phyloP scores from a whole-genome alignment of 2,113 vertebrate species.

The Alligator mississippiensis region DNA sequence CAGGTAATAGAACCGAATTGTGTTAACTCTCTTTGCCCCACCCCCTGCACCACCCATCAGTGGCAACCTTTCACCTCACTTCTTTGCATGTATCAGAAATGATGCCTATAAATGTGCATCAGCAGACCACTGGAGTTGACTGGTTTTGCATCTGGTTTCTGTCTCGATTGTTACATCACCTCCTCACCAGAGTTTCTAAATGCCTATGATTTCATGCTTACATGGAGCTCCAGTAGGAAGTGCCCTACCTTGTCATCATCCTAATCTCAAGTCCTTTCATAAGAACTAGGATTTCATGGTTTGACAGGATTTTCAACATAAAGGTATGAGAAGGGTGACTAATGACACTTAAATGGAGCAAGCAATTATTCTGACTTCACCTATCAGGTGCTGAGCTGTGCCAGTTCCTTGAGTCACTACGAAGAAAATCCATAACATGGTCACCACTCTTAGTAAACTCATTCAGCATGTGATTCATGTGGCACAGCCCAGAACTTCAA shows the following conservation, averaged over 20 bases:
- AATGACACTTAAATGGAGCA: slow-evolving; percentile 15
- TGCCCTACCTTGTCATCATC: slow-evolving; percentile 43
- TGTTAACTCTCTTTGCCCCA: not conserved
- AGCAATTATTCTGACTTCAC: slow-evolving; percentile 20
- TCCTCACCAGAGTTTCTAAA: not conserved
- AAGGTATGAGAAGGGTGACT: not conserved
- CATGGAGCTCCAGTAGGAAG: not conserved
- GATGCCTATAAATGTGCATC: not conserved
- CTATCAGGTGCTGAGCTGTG: not conserved
- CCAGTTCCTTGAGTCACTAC: not conserved
- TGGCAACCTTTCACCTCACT: not conserved
- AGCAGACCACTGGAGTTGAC: not conserved
- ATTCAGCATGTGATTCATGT: not conserved
- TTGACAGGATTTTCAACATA: slow-evolving; percentile 28
- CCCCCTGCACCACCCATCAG: not conserved
- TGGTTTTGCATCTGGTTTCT: slow-evolving; percentile 27
- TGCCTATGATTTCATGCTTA: slow-evolving; percentile 20
- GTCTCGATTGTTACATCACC: not conserved
- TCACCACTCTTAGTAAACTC: not conserved
- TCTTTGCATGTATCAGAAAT: not conserved
- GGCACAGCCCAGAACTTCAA: not conserved
- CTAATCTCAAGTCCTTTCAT: slow-evolving; percentile 40
- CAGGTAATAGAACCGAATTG: not conserved
- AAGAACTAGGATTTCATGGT: slow-evolving; percentile 26
- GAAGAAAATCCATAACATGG: not conserved